phyloP scores from a whole-genome alignment of 2,797 vertebrate genomes.

The Hippocampus kuda region DNA sequence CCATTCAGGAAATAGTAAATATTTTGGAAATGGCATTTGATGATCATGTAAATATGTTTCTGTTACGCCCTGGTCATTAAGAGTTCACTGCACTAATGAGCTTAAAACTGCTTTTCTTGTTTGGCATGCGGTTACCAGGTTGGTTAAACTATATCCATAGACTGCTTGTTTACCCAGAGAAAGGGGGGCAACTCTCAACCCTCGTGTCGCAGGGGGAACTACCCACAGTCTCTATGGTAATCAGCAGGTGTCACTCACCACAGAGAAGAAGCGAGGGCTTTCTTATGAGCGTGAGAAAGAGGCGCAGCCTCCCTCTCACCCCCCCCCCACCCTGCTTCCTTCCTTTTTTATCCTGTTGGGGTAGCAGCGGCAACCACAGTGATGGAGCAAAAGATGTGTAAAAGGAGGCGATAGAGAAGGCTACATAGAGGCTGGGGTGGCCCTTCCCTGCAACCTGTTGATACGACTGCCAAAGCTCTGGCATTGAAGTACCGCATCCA shows the following conservation, averaged over 20 bases:
- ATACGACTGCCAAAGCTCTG: constrained; percentile 65
- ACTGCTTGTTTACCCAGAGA: constrained; percentile 68
- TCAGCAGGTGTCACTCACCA: constrained; percentile 85
- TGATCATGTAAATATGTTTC: constrained; percentile 11
- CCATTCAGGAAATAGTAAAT: constrained; percentile 1
- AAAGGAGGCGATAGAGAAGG: constrained; percentile 61
- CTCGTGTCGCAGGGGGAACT: constrained; percentile 64
- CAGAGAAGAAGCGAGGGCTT: constrained; percentile 77
- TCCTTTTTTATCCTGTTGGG: constrained; percentile 47
- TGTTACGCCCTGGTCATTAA: constrained; percentile 37
- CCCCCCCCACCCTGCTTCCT: constrained; percentile 30
- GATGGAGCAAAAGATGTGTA: constrained; percentile 46
- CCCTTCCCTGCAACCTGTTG: constrained; percentile 71
- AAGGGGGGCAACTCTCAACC: constrained; percentile 60
- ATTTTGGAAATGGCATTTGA: neutral
- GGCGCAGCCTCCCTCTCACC: constrained; percentile 56
- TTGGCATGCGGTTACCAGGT: constrained; percentile 68
- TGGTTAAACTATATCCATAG: constrained; percentile 75
- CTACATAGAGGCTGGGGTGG: constrained; percentile 54
- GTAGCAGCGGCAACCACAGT: constrained; percentile 55
- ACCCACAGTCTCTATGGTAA: constrained; percentile 85
- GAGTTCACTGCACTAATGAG: constrained; percentile 58
- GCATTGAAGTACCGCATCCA: constrained; percentile 48
- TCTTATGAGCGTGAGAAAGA: constrained; percentile 87
- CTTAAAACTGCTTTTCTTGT: constrained; percentile 68